These are phyloP conservation scores for Lampris incognitus DNA, from an alignment of 2,113 vertebrate genomes.

Conservation along the genomic window DNA sequence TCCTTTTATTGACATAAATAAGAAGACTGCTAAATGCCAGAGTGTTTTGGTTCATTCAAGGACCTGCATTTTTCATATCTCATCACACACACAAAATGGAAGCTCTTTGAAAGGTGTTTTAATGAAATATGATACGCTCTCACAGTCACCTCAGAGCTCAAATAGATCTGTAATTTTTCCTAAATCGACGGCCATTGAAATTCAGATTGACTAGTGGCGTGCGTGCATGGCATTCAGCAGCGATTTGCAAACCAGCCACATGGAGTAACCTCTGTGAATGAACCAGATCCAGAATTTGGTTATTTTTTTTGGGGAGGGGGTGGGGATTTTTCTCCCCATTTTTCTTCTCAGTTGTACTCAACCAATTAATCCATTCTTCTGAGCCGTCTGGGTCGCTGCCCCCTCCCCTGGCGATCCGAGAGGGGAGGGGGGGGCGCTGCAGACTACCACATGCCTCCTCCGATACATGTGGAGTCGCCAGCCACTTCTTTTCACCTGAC, in stretches of 20 bases:
- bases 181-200: conserved; percentile 39
- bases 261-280: background rate
- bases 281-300: conserved; percentile 5
- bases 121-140: conserved; percentile 33
- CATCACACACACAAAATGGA: conserved; percentile 18
- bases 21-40: conserved; percentile 19
- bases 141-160: conserved; percentile 29
- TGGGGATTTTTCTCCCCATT: too few relatives aligned
- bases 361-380: too few relatives aligned
- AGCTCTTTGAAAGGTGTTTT: conserved; percentile 32
- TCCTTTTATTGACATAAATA: conserved; percentile 30
- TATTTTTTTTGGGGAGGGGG: too few relatives aligned
- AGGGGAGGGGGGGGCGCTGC: too few relatives aligned
- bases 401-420: too few relatives aligned
- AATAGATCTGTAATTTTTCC: conserved; percentile 26
- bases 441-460: too few relatives aligned
- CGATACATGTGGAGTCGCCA: too few relatives aligned
- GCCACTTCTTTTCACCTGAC: too few relatives aligned
- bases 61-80: conserved; percentile 33
- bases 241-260: conserved; percentile 20
- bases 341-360: too few relatives aligned
- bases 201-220: conserved; percentile 15
- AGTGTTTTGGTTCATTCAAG: conserved; percentile 24
- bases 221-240: conserved; percentile 15
- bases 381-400: too few relatives aligned